These are phyloP conservation scores for Pollicipes pollicipes DNA, from an alignment of 1,140 invertebrate genomes.

Conservation along the genomic window DNA sequence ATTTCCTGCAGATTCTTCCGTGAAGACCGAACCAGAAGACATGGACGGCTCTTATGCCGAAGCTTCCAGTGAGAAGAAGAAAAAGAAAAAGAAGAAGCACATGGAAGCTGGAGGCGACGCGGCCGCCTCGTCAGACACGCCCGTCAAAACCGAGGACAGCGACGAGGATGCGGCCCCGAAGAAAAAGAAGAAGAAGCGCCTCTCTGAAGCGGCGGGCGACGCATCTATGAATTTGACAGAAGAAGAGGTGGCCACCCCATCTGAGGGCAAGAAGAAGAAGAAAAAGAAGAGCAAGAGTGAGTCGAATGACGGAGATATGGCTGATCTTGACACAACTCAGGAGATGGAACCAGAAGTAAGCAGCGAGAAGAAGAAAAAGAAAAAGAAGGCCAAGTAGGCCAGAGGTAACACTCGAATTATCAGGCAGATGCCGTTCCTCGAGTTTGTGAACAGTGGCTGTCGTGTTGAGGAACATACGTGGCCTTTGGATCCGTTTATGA, in stretches of 20 bases:
- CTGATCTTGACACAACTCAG: slow-evolving; percentile 5
- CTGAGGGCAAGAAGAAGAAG: slow-evolving; percentile 17
- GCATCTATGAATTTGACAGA: not conserved
- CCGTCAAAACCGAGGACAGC: slow-evolving; percentile 17
- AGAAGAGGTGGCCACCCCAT: not conserved
- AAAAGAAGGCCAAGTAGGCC: slow-evolving; percentile 10
- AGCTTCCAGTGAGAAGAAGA: slow-evolving; percentile 18
- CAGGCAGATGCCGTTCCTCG: not conserved
- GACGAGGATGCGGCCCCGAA: slow-evolving; percentile 15
- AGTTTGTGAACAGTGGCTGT: too few relatives aligned
- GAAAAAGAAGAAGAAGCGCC: slow-evolving; percentile 16
- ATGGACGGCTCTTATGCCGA: slow-evolving; percentile 5
- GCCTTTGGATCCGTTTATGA: too few relatives aligned
- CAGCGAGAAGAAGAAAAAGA: slow-evolving; percentile 14
- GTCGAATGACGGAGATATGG: not conserved
- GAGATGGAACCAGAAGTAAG: not conserved
- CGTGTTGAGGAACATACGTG: too few relatives aligned
- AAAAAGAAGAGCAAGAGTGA: slow-evolving; percentile 9
- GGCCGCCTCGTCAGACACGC: slow-evolving; percentile 18
- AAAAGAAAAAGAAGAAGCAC: slow-evolving; percentile 26
- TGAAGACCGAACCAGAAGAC: not conserved
- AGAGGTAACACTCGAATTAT: slow-evolving; percentile 9
- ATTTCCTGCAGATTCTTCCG: too few relatives aligned
- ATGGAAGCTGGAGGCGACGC: slow-evolving; percentile 18
- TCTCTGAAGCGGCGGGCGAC: not conserved